Evolutionary conservation across 2,888 invertebrate species (phyloP).

Genomic region (Antitype chi): DNA sequence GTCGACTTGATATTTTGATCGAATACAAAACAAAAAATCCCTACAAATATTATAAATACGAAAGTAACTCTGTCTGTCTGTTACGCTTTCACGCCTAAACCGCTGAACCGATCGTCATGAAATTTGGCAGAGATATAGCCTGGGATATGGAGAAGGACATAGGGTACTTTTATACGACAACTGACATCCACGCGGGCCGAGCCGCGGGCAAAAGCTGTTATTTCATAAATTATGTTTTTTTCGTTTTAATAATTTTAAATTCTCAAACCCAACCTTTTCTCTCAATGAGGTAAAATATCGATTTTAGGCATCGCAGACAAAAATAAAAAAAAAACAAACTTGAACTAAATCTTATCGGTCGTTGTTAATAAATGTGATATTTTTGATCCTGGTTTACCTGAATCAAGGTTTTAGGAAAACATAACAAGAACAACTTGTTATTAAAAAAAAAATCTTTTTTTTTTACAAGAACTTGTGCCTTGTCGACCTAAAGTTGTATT

Average conservation of each 20-base stretch:
- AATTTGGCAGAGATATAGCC: too few species aligned
- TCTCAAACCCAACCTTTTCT: neutral
- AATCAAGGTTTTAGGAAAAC: slow-evolving; percentile 18
- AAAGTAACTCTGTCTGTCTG: too few species aligned
- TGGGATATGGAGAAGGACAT: too few species aligned
- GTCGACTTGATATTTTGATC: too few species aligned
- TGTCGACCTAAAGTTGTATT: neutral
- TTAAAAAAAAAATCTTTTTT: neutral
- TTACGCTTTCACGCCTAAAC: too few species aligned
- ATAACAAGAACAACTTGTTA: slow-evolving; percentile 9
- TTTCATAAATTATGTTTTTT: neutral
- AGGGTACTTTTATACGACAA: too few species aligned
- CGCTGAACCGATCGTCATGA: too few species aligned
- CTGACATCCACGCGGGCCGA: too few species aligned
- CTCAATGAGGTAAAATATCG: slow-evolving; percentile 17
- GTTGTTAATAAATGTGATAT: slow-evolving; percentile 46
- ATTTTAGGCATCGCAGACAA: slow-evolving; percentile 14
- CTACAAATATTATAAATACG: too few species aligned
- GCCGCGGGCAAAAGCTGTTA: too few species aligned
- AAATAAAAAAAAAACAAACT: slow-evolving; percentile 25
- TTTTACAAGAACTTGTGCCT: neutral
- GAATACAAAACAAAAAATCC: too few species aligned
- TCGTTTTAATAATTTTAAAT: neutral
- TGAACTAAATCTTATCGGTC: slow-evolving; percentile 46
- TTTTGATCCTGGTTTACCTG: slow-evolving; percentile 40